Conservation (phyloP, 2,797 vertebrate genomes). For the Calcarius lapponicus region DNA sequence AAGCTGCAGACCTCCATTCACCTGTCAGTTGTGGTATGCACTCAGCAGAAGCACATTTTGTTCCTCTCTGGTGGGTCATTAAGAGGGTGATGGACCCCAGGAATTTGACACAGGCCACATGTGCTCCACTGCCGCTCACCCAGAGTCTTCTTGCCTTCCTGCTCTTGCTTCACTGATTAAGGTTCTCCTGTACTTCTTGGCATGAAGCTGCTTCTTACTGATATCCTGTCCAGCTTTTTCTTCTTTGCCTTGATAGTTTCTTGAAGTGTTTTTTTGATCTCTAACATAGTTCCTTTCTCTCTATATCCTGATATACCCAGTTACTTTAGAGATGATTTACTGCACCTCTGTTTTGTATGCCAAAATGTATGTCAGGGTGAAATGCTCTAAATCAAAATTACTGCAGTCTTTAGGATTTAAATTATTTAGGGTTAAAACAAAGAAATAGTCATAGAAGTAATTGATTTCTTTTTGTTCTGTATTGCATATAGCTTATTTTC, state of each 20-base stretch:
- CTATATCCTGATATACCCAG: not conserved
- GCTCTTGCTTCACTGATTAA: not conserved
- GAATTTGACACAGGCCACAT: not conserved
- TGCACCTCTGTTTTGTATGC: not conserved
- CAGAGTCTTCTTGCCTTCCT: not conserved
- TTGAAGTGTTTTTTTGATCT: not conserved
- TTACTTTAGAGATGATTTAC: conserved; percentile 21
- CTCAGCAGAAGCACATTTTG: conserved; percentile 14
- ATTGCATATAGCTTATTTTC: not conserved
- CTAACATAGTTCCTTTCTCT: not conserved
- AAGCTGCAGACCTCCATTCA: conserved; percentile 25
- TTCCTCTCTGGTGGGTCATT: not conserved
- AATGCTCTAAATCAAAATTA: conserved; percentile 1
- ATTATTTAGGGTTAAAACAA: conserved; percentile 14
- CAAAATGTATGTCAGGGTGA: not conserved
- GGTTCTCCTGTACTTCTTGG: not conserved
- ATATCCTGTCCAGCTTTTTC: not conserved
- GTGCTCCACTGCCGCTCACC: not conserved
- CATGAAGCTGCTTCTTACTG: not conserved
- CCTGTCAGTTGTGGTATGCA: conserved; percentile 1
- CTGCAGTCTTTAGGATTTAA: not conserved
- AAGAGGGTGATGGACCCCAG: conserved; percentile 3
- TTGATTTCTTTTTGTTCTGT: not conserved
- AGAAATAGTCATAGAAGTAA: not conserved
- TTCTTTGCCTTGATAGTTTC: not conserved